phyloP scores from a whole-genome alignment of 2,888 invertebrate species.

The Clitarchus hookeri region DNA sequence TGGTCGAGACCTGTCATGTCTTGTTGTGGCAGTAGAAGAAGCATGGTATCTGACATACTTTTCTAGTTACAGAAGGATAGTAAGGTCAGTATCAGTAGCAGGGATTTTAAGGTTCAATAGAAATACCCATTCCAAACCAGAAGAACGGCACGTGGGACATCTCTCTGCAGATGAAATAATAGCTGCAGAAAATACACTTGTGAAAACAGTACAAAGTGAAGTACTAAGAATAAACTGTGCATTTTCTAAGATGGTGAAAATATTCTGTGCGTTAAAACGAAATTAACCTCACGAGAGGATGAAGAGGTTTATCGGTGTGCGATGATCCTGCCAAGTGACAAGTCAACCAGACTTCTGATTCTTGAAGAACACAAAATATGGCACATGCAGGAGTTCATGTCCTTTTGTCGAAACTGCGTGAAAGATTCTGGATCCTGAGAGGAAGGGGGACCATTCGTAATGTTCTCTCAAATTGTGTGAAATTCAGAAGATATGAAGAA shows the following conservation, averaged over 20 bases:
- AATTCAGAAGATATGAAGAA: no score
- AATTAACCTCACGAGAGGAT: neutral
- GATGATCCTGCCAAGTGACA: neutral
- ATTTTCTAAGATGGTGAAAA: neutral
- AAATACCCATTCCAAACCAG: neutral
- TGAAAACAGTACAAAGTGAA: neutral
- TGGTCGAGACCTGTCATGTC: neutral
- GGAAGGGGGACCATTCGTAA: neutral
- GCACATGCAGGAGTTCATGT: neutral
- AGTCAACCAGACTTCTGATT: neutral
- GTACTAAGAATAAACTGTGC: neutral
- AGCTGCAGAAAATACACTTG: no score
- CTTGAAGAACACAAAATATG: neutral
- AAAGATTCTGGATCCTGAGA: neutral
- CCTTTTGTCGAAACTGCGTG: neutral
- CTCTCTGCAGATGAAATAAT: no score
- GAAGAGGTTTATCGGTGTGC: neutral
- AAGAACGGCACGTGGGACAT: no score
- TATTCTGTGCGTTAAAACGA: neutral
- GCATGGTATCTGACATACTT: neutral
- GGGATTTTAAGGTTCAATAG: neutral
- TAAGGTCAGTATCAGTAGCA: neutral
- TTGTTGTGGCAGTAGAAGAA: neutral
- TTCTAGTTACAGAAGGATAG: neutral
- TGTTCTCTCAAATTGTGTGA: no score